Evolutionary conservation across 2,113 vertebrate genomes (phyloP).

Genomic region (Ginglymostoma cirratum): DNA sequence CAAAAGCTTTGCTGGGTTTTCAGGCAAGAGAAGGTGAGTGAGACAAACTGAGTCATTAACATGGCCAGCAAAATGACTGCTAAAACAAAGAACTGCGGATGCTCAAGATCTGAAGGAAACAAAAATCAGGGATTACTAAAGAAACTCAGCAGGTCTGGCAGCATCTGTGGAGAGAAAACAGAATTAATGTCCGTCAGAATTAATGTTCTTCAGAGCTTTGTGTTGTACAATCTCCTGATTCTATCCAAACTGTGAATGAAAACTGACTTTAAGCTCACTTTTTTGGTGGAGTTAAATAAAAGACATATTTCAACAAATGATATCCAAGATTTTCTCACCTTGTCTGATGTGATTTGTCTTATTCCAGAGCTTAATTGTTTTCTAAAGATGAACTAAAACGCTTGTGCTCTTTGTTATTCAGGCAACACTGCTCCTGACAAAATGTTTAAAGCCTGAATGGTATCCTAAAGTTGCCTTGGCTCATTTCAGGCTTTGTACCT

Average conservation of each 20-base stretch:
- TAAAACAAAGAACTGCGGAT: neutral
- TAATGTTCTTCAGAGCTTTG: neutral
- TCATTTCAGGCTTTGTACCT: constrained; percentile 48
- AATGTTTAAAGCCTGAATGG: neutral
- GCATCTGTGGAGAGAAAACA: too few relatives aligned
- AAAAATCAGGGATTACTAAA: too few relatives aligned
- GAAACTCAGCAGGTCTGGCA: too few relatives aligned
- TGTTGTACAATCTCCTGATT: neutral
- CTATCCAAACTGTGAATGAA: neutral
- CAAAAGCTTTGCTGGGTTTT: neutral
- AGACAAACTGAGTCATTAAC: neutral
- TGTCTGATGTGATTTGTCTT: neutral
- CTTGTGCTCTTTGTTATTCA: neutral
- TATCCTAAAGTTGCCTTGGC: constrained; percentile 46
- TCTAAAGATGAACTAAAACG: neutral
- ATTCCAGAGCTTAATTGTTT: neutral
- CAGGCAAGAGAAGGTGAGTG: neutral
- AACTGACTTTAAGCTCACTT: neutral
- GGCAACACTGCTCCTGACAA: neutral
- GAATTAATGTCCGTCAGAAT: too few relatives aligned
- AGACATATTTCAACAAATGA: neutral
- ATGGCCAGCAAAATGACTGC: neutral
- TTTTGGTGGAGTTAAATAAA: neutral
- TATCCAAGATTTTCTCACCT: neutral
- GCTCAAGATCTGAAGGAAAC: too few relatives aligned